Conservation (phyloP, 1,140 invertebrate genomes). For the Drosophila elegans region DNA sequence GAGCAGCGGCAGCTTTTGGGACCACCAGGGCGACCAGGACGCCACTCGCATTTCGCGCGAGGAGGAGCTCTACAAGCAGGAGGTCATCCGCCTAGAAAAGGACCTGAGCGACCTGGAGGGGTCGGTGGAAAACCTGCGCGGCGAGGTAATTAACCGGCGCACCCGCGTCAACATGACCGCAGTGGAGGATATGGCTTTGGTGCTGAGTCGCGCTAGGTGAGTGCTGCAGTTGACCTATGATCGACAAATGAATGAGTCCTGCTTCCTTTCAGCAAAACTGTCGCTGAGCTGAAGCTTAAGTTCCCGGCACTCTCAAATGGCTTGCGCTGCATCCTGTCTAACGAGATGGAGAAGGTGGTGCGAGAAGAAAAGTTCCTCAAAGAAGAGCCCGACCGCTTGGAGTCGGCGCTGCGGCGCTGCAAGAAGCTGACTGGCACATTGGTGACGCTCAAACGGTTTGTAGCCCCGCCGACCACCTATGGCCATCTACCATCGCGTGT, state of each 20-base stretch:
- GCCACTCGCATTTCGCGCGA: conserved; percentile 88
- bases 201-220: conserved; percentile 94
- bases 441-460: conserved; percentile 97
- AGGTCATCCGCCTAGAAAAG: conserved; percentile 95
- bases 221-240: neutral
- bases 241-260: neutral
- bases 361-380: conserved; percentile 98
- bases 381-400: conserved; percentile 96
- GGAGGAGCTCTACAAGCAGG: conserved; percentile 95
- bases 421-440: conserved; percentile 98
- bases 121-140: conserved; percentile 96
- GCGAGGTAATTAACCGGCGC: conserved; percentile 97
- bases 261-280: conserved; percentile 91
- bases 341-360: conserved; percentile 97
- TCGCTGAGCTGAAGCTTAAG: conserved; percentile 96
- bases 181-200: conserved; percentile 97
- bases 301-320: conserved; percentile 95
- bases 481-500: neutral
- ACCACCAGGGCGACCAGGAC: conserved; percentile 85
- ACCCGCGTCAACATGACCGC: conserved; percentile 98
- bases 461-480: neutral
- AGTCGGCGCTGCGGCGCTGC: conserved; percentile 95
- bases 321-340: conserved; percentile 93
- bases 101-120: conserved; percentile 97
- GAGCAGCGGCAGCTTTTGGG: conserved; percentile 88